A percentile compares a stretch with the other conserved stretches of the same genome.
phyloP scores from a whole-genome alignment of 2,797 vertebrate genomes.

The Chaetophractus vellerosus region DNA sequence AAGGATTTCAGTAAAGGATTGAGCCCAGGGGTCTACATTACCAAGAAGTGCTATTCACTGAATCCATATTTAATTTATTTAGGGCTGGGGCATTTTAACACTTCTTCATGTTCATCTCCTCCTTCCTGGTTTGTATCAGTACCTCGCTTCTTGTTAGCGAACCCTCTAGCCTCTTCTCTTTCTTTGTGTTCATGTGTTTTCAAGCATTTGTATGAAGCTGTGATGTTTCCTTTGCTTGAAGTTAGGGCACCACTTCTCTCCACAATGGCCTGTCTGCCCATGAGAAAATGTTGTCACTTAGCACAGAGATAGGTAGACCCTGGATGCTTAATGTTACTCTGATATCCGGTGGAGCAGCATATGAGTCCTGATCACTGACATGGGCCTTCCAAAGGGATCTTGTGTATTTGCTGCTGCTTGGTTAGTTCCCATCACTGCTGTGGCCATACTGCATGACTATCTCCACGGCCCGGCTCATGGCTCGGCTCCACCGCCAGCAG shows the following conservation, averaged over 20 bases:
- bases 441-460: constrained; percentile 29
- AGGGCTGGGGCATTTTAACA: not conserved
- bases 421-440: constrained; percentile 61
- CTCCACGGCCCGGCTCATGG: not conserved
- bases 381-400: constrained; percentile 11
- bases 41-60: not conserved
- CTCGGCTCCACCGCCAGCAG: constrained; percentile 18
- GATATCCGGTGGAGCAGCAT: not conserved
- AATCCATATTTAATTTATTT: not conserved
- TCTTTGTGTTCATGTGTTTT: no score
- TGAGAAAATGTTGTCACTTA: not conserved
- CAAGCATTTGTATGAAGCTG: not conserved
- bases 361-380: constrained; percentile 2
- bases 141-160: not conserved
- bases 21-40: not conserved
- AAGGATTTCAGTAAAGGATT: not conserved
- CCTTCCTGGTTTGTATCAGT: not conserved
- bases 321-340: not conserved
- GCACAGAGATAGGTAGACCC: not conserved
- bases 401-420: constrained; percentile 41
- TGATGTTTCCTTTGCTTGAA: not conserved
- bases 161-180: not conserved
- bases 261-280: not conserved
- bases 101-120: not conserved
- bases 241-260: not conserved